Conservation (phyloP, 2,797 vertebrate genomes). For the Myotis findleyi region DNA sequence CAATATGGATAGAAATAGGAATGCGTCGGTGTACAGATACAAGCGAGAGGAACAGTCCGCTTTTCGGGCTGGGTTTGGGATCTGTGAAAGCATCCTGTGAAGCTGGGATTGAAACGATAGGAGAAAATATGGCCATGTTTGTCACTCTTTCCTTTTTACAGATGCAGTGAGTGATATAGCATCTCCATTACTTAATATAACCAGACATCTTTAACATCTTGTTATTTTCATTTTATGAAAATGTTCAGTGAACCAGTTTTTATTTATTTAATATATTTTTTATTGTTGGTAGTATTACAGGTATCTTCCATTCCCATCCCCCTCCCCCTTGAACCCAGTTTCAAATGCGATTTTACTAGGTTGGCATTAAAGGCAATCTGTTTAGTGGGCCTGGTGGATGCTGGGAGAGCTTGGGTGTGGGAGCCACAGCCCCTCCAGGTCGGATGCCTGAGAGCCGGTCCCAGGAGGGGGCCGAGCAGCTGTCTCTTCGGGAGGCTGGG, state of each 20-base stretch:
- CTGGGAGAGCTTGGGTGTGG: neutral
- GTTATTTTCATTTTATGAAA: slow-evolving; percentile 47
- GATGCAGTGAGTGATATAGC: neutral
- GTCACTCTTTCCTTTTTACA: neutral
- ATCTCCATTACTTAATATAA: neutral
- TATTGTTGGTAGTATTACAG: too few relatives aligned
- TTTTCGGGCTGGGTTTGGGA: neutral
- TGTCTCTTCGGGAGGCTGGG: slow-evolving; percentile 1
- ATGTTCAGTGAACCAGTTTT: neutral
- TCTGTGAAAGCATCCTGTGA: neutral
- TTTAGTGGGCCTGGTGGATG: neutral
- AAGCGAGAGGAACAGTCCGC: neutral
- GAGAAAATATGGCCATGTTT: neutral
- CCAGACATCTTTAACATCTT: neutral
- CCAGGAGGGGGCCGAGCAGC: neutral
- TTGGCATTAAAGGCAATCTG: neutral
- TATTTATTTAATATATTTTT: too few relatives aligned
- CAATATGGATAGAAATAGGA: neutral
- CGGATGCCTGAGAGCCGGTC: neutral
- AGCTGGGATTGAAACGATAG: neutral
- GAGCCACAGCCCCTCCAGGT: neutral
- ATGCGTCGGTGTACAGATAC: neutral
- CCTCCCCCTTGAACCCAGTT: neutral
- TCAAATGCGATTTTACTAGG: neutral
- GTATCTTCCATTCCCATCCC: too few relatives aligned